A percentile compares a stretch with the other conserved stretches of the same genome.
These are phyloP conservation scores for Sarcophilus harrisii DNA, from an alignment of 2,797 vertebrate species.

Conservation along the genomic window DNA sequence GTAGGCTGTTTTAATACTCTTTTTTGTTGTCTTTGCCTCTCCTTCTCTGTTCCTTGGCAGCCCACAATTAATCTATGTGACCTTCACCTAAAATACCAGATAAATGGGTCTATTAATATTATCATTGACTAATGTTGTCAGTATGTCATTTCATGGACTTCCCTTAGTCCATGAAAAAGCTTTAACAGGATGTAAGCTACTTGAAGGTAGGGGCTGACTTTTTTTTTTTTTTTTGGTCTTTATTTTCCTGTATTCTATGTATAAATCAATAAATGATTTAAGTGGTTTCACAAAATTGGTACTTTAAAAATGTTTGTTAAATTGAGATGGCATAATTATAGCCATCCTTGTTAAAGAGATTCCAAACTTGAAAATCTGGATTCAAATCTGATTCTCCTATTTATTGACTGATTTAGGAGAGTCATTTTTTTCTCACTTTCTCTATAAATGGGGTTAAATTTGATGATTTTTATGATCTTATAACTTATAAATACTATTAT, in stretches of 20 bases:
- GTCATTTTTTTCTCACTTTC: neutral
- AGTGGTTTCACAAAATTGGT: neutral
- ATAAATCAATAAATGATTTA: neutral
- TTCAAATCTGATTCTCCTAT: neutral
- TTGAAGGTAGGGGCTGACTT: neutral
- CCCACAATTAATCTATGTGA: neutral
- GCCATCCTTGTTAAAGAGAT: neutral
- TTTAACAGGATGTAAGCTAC: neutral
- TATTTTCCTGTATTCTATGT: neutral
- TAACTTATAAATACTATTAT: neutral
- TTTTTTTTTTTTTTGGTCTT: neutral
- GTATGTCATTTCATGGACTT: neutral
- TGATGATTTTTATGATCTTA: neutral
- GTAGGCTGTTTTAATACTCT: neutral
- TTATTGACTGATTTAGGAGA: neutral
- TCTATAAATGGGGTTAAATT: neutral
- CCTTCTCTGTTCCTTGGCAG: neutral
- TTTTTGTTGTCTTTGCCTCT: neutral
- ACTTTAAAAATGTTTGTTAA: neutral
- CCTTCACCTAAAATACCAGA: neutral
- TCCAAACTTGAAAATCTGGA: neutral
- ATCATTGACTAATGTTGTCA: neutral
- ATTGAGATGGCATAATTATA: neutral
- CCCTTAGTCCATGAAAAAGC: neutral
- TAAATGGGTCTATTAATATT: neutral